These are phyloP conservation scores for Psylliodes chrysocephalus DNA, from an alignment of 2,888 invertebrate genomes.

Conservation along the genomic window DNA sequence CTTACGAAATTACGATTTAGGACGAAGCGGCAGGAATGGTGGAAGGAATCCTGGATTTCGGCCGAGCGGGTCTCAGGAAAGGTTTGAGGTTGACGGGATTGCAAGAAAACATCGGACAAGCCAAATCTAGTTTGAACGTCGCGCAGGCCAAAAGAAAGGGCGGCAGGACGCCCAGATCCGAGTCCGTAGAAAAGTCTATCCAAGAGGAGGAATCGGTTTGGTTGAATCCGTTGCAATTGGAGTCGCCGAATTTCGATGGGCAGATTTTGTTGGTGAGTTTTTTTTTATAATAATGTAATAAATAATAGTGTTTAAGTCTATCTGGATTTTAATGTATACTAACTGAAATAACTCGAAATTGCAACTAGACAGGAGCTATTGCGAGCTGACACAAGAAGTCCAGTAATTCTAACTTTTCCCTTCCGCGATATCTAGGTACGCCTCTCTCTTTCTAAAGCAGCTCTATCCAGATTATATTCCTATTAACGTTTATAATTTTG, in stretches of 20 bases:
- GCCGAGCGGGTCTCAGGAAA: constrained; percentile 71
- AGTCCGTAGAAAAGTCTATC: constrained; percentile 47
- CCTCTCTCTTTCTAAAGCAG: too few relatives aligned
- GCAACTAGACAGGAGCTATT: too few relatives aligned
- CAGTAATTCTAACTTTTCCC: too few relatives aligned
- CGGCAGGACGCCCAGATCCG: constrained; percentile 39
- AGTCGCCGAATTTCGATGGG: constrained; percentile 57
- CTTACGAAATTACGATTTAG: too few relatives aligned
- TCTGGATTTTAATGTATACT: too few relatives aligned
- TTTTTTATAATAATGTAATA: too few relatives aligned
- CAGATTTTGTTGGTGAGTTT: constrained; percentile 56
- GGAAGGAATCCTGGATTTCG: constrained; percentile 72
- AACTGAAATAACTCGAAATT: too few relatives aligned
- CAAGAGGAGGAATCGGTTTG: constrained; percentile 57
- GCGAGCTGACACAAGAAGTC: too few relatives aligned
- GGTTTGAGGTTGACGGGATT: constrained; percentile 70
- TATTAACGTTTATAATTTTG: too few relatives aligned
- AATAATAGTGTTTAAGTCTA: too few relatives aligned
- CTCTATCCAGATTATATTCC: too few relatives aligned
- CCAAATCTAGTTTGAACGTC: constrained; percentile 43
- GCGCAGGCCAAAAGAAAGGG: constrained; percentile 41
- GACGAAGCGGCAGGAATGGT: constrained; percentile 74
- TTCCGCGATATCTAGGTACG: too few relatives aligned
- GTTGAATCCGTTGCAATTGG: constrained; percentile 59
- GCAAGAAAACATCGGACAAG: constrained; percentile 65